phyloP scores from a whole-genome alignment of 2,113 vertebrate genomes.

The Rhabdornis inornatus region DNA sequence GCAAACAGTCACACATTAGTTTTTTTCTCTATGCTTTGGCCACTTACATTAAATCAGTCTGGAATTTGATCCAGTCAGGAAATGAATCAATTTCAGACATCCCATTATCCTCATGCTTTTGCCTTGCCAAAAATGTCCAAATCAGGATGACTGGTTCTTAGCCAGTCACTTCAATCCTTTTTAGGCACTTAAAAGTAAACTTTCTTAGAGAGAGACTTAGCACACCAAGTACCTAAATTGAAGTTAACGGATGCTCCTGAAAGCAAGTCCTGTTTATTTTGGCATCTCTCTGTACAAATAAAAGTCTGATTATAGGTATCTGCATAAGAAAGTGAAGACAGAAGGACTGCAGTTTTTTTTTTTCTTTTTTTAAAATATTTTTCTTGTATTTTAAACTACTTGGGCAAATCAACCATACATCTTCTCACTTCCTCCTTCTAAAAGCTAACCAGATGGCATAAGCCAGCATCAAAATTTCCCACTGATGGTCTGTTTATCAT shows the following conservation, averaged over 20 bases:
- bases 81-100: constrained; percentile 32
- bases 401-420: not conserved
- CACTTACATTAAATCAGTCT: constrained; percentile 12
- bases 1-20: not conserved
- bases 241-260: constrained; percentile 20
- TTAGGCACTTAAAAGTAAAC: constrained; percentile 9
- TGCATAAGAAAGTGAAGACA: not conserved
- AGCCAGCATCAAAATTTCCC: constrained; percentile 12
- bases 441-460: not conserved
- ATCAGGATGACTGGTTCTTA: not conserved
- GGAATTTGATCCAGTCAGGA: constrained; percentile 37
- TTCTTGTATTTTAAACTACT: not conserved
- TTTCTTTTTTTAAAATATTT: not conserved
- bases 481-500: not conserved
- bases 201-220: not conserved
- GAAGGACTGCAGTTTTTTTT: not conserved
- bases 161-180: not conserved
- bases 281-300: not conserved
- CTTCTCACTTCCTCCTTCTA: constrained; percentile 8
- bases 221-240: not conserved
- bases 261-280: constrained; percentile 20
- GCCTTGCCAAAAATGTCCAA: not conserved
- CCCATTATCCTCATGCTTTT: not conserved
- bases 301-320: constrained; percentile 8
- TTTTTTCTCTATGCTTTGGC: not conserved